These are phyloP conservation scores for Calameuta filiformis DNA, from an alignment of 2,888 invertebrate genomes.

Conservation along the genomic window DNA sequence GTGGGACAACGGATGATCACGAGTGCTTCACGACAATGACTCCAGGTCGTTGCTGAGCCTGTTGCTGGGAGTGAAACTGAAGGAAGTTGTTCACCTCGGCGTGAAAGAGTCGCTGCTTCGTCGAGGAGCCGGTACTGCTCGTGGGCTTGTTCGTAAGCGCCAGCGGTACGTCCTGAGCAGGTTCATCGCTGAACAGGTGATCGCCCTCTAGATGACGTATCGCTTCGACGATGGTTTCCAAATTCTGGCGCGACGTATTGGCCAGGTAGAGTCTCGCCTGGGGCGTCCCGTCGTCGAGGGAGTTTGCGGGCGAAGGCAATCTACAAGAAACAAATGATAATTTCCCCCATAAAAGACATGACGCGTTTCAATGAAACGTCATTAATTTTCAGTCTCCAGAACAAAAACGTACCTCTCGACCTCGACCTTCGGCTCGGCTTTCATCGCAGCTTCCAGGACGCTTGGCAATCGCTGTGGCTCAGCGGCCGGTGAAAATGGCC, in stretches of 20 bases:
- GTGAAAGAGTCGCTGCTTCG: conserved; percentile 66
- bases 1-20: conserved; percentile 65
- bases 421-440: conserved; percentile 88
- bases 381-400: neutral
- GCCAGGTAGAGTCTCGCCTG: conserved; percentile 70
- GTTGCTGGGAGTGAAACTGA: conserved; percentile 69
- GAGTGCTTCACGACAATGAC: conserved; percentile 91
- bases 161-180: conserved; percentile 63
- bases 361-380: neutral
- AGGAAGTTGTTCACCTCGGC: conserved; percentile 74
- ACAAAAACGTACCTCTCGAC: conserved; percentile 64
- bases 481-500: conserved; percentile 60
- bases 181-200: conserved; percentile 87
- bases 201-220: conserved; percentile 98
- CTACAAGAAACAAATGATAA: conserved; percentile 64
- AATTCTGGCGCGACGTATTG: conserved; percentile 89
- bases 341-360: neutral
- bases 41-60: conserved; percentile 78
- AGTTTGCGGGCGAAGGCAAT: conserved; percentile 70
- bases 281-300: conserved; percentile 66
- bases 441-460: conserved; percentile 87
- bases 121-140: conserved; percentile 43
- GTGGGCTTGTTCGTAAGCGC: conserved; percentile 60
- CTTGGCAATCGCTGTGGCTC: conserved; percentile 72
- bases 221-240: conserved; percentile 98